A percentile compares a stretch with the other conserved stretches of the same genome.
Evolutionary conservation across 2,113 vertebrate genomes (phyloP).

Genomic region (Mustela lutreola): DNA sequence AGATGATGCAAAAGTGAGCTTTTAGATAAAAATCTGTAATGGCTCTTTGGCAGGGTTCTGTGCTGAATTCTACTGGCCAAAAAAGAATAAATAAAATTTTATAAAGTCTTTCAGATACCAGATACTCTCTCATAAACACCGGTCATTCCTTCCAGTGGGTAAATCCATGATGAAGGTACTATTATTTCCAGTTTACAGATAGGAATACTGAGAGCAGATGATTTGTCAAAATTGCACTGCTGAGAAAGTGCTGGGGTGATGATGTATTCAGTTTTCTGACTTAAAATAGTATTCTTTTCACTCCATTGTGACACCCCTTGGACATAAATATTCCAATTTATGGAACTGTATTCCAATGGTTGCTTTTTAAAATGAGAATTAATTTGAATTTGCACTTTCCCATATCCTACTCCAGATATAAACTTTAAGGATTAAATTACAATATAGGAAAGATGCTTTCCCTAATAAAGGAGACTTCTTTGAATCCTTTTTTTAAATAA

Average conservation of each 20-base stretch:
- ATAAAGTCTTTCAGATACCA: neutral
- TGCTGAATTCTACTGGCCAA: neutral
- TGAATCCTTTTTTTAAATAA: slow-evolving; percentile 31
- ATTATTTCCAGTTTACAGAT: neutral
- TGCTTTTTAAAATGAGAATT: slow-evolving; percentile 61
- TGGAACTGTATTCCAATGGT: neutral
- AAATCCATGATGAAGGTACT: neutral
- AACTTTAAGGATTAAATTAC: slow-evolving; percentile 15
- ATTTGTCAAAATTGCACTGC: slow-evolving; percentile 15
- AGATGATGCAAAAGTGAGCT: neutral
- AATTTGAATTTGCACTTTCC: slow-evolving; percentile 57
- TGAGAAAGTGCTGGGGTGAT: neutral
- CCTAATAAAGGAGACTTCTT: neutral
- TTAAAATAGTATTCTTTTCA: slow-evolving; percentile 19
- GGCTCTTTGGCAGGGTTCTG: neutral
- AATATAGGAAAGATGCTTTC: neutral
- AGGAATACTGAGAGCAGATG: neutral
- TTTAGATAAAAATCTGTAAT: slow-evolving; percentile 36
- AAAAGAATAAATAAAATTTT: slow-evolving; percentile 7
- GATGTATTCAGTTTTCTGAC: slow-evolving; percentile 7
- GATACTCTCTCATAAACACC: neutral
- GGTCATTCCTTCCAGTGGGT: neutral
- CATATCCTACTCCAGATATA: neutral
- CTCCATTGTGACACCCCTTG: neutral
- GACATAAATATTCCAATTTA: neutral